A percentile compares a stretch with the other conserved stretches of the same genome.
Evolutionary conservation across 2,113 vertebrate genomes (phyloP).

Genomic region (Nothobranchius kuhntae): DNA sequence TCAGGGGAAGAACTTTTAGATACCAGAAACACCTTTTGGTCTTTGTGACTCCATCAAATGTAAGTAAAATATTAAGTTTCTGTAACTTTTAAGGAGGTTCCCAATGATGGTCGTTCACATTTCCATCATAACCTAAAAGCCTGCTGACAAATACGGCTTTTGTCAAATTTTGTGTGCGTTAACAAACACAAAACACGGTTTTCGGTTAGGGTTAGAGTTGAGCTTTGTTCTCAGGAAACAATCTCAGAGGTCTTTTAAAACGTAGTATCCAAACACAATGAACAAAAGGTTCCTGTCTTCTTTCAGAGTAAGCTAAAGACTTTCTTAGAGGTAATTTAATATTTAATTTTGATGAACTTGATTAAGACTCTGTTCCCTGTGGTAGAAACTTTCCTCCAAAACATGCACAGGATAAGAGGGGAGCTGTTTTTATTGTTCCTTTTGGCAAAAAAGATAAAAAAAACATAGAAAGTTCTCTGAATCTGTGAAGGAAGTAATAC

Average conservation of each 20-base stretch:
- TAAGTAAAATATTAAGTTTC: background rate
- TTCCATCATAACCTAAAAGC: too few relatives aligned
- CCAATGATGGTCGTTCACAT: background rate
- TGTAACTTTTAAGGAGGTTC: background rate
- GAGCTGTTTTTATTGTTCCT: too few relatives aligned
- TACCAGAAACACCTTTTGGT: background rate
- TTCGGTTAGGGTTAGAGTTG: background rate
- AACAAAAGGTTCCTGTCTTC: background rate
- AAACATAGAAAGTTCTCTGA: too few relatives aligned
- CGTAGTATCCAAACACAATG: background rate
- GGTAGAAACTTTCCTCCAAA: background rate
- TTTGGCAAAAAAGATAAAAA: too few relatives aligned
- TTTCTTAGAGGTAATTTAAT: background rate
- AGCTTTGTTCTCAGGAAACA: background rate
- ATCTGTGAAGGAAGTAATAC: too few relatives aligned
- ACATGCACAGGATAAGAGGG: background rate
- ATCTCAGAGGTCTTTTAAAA: background rate
- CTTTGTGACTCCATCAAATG: background rate
- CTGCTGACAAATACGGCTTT: too few relatives aligned
- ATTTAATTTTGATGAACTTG: background rate
- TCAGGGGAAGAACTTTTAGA: too few relatives aligned
- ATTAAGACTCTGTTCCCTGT: background rate
- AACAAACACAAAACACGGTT: background rate
- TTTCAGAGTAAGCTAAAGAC: background rate
- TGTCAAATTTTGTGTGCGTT: too few relatives aligned